Evolutionary conservation across 2,797 vertebrate genomes (phyloP).

Genomic region (Sylvilagus floridanus): DNA sequence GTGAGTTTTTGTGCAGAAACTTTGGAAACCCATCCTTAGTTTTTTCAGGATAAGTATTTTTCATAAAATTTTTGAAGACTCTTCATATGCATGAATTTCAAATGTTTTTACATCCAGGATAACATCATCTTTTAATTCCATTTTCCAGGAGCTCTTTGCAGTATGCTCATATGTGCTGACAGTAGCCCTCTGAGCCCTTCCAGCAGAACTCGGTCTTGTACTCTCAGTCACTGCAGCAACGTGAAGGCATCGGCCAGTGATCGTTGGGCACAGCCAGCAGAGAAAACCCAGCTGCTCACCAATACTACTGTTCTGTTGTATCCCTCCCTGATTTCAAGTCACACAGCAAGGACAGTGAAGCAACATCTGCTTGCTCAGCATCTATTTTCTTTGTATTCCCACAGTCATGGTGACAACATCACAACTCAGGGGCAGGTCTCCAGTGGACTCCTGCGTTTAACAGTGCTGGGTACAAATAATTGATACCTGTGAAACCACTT

Average conservation of each 20-base stretch:
- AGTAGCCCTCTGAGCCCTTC: not conserved
- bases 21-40: no score
- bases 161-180: not conserved
- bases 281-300: not conserved
- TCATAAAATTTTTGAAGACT: no score
- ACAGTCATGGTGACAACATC: not conserved
- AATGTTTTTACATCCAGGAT: no score
- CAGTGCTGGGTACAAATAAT: not conserved
- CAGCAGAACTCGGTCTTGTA: not conserved
- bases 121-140: no score
- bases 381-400: constrained; percentile 31
- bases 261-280: not conserved
- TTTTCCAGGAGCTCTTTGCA: no score
- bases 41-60: no score
- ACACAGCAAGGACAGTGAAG: not conserved
- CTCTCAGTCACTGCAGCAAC: not conserved
- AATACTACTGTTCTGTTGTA: not conserved
- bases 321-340: constrained; percentile 30
- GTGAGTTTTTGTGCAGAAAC: no score
- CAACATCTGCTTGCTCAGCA: constrained; percentile 46
- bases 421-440: not conserved
- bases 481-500: not conserved
- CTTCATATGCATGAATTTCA: no score
- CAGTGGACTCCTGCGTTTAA: not conserved
- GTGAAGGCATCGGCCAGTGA: not conserved